Conservation (phyloP, 2,113 vertebrate genomes). For the Tursiops truncatus region DNA sequence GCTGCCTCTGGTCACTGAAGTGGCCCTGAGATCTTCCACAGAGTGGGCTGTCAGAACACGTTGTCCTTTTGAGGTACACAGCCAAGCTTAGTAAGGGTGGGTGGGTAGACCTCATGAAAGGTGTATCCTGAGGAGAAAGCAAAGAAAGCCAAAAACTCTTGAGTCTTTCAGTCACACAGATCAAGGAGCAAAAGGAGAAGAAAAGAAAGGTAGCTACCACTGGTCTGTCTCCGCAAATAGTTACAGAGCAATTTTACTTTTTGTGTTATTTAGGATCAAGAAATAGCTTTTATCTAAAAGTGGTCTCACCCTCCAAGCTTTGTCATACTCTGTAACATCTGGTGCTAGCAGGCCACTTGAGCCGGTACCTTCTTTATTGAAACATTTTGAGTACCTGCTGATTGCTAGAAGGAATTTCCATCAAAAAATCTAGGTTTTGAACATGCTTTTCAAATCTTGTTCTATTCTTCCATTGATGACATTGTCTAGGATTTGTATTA, state of each 20-base stretch:
- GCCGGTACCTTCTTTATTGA: neutral
- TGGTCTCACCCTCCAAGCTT: neutral
- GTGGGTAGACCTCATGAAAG: neutral
- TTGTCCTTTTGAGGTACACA: neutral
- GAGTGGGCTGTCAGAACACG: neutral
- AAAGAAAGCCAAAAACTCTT: neutral
- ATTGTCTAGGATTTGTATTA: neutral
- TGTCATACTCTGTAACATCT: neutral
- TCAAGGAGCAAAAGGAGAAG: neutral
- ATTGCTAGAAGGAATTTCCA: neutral
- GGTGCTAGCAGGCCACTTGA: neutral
- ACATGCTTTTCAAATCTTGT: neutral
- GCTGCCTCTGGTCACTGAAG: neutral
- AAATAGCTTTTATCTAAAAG: neutral
- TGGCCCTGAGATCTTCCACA: neutral
- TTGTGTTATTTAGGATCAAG: neutral
- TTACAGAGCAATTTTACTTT: neutral
- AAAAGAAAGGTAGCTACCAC: neutral
- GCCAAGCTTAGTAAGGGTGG: neutral
- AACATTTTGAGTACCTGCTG: neutral
- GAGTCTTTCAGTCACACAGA: neutral
- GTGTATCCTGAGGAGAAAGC: neutral
- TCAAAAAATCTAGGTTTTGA: neutral
- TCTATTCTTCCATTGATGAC: neutral
- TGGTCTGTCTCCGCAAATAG: neutral